Percentiles rank a stretch among this genome's conserved stretches.
Conservation (phyloP, 2,113 vertebrate genomes). For the Parus major region DNA sequence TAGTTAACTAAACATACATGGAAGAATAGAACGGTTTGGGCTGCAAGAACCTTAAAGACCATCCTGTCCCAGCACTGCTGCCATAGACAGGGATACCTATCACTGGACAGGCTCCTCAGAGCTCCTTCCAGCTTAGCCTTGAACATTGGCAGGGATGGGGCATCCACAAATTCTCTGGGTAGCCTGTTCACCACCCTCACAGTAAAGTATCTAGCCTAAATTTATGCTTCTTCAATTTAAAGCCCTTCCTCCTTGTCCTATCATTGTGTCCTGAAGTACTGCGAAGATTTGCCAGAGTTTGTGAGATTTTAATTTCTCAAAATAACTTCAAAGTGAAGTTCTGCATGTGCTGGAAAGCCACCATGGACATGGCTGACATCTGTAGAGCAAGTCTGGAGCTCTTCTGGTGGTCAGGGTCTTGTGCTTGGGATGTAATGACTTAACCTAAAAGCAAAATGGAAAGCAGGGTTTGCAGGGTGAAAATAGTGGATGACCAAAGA, state of each 20-base stretch:
- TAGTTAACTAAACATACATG: background rate
- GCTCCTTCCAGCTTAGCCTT: background rate
- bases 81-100: background rate
- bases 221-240: fast-evolving
- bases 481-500: background rate
- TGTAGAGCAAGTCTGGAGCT: background rate
- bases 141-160: background rate
- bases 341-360: background rate
- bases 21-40: background rate
- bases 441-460: background rate
- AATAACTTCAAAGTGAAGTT: background rate
- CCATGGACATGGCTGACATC: background rate
- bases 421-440: background rate
- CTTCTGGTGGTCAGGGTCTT: background rate
- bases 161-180: background rate
- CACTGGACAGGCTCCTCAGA: background rate
- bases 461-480: background rate
- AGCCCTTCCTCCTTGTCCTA: background rate
- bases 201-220: background rate
- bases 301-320: background rate
- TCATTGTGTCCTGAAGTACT: background rate
- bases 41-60: background rate
- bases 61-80: background rate
- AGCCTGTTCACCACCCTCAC: background rate
- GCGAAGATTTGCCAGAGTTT: background rate